Percentiles rank a stretch among this genome's conserved stretches.
Conservation (phyloP, 2,888 invertebrate genomes). For the Glaucopsyche alexis region DNA sequence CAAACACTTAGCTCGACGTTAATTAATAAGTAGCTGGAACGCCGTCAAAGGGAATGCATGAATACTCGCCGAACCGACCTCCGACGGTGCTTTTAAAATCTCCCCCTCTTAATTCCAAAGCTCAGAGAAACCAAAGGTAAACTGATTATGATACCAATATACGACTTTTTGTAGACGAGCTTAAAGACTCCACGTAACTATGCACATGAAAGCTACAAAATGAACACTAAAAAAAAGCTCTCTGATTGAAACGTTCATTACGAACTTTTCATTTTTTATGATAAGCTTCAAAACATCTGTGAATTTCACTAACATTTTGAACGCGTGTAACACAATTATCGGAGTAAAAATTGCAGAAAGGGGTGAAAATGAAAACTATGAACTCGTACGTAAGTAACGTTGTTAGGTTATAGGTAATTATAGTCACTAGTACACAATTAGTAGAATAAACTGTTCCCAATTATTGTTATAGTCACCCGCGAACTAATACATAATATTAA, state of each 20-base stretch:
- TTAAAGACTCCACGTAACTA: conserved; percentile 37
- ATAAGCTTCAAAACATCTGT: conserved; percentile 17
- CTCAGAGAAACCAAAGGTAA: conserved; percentile 75
- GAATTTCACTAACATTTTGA: conserved; percentile 11
- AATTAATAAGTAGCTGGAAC: conserved; percentile 78
- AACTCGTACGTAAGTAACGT: not conserved
- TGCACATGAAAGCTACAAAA: conserved; percentile 31
- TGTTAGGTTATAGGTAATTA: too few relatives aligned
- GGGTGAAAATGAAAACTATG: not conserved
- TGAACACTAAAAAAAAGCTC: conserved; percentile 29
- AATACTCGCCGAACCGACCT: conserved; percentile 73
- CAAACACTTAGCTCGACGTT: conserved; percentile 78
- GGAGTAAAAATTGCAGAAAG: not conserved
- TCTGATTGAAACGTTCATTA: conserved; percentile 18
- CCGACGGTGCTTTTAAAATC: conserved; percentile 74
- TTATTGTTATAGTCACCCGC: too few relatives aligned
- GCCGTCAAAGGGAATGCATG: conserved; percentile 79
- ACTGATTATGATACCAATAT: conserved; percentile 73
- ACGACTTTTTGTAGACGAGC: conserved; percentile 52
- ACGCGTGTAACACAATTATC: not conserved
- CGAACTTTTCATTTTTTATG: conserved; percentile 15
- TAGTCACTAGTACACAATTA: too few relatives aligned
- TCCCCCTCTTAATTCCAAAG: conserved; percentile 68
- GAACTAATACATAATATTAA: too few relatives aligned
- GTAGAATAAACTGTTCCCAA: too few relatives aligned